These are phyloP conservation scores for Cherax destructor DNA, from an alignment of 1,140 invertebrate species.

Conservation along the genomic window DNA sequence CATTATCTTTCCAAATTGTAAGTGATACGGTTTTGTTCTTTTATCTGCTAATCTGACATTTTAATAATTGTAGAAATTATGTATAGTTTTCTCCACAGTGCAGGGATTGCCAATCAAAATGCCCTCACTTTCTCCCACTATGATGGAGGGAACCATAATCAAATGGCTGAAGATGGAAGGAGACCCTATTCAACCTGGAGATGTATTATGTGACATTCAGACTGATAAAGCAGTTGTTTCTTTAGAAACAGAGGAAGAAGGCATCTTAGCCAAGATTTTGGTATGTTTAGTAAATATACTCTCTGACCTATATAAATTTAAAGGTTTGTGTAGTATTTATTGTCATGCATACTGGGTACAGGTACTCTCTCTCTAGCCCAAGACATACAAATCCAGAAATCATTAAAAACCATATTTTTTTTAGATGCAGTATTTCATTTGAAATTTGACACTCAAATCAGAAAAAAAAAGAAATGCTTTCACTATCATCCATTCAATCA, in stretches of 20 bases:
- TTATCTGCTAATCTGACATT: too few relatives aligned
- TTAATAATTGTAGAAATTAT: too few relatives aligned
- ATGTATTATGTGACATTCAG: conserved; percentile 81
- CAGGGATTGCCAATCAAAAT: conserved; percentile 76
- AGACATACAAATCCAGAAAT: too few relatives aligned
- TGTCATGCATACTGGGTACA: not conserved
- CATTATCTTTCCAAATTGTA: too few relatives aligned
- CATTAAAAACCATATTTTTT: too few relatives aligned
- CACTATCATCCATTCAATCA: too few relatives aligned
- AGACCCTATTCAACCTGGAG: conserved; percentile 78
- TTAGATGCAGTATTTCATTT: too few relatives aligned
- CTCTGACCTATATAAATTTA: not conserved
- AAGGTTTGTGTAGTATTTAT: not conserved
- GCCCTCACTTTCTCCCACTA: conserved; percentile 81
- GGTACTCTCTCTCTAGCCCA: too few relatives aligned
- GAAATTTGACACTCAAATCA: too few relatives aligned
- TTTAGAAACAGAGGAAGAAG: conserved; percentile 80
- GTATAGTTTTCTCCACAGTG: conserved; percentile 26
- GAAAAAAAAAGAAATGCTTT: too few relatives aligned
- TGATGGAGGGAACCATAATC: conserved; percentile 81
- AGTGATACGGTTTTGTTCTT: too few relatives aligned
- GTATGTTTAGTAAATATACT: conserved; percentile 72
- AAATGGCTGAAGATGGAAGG: conserved; percentile 82
- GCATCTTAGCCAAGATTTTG: conserved; percentile 80
- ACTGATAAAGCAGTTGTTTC: conserved; percentile 81